Evolutionary conservation across 1,140 invertebrate species (phyloP), one percentile per base, ranked within the genome.

Genomic region (Drosophila arawakana): DNA sequence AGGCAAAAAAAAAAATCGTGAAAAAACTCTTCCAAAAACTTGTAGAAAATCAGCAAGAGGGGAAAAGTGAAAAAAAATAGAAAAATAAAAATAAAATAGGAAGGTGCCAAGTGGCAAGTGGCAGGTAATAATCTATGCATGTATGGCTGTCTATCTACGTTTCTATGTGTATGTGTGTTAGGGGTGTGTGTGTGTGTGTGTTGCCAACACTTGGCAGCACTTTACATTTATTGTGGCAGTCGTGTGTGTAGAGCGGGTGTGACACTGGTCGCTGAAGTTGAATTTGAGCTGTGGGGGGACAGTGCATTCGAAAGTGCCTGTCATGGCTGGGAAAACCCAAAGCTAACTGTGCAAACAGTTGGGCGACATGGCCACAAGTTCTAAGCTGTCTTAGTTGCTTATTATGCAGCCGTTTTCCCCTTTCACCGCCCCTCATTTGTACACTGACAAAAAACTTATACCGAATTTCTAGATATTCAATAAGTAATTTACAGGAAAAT

Each of bases 121-220:
- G 83, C 83, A 86, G 83, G 83, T 86, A 86, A 86, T 86, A 86
- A 86, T 86, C 83, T 86, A 86, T 86, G 83, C 83, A 88, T 80
- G 83, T 86, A 63, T 83, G 72, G 71, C 65, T 72, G 62, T 44
- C 66, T 52, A 25, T 7, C 11, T 58, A 7, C 43, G 11, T 47
- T 11, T 44, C 35, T 52, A 6, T 39, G 15, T 46, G 15, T 54
- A n/a, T n/a, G 35, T 34, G 15, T 68, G 30, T 21, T 41, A 5
- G 34, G 13, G 18, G 41, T 37, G 60, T 57, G 43, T 41, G 46
- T 35, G 21, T 50, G 69, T 44, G 41, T 41, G 68, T 35, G 69
- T 43, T 50, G 68, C 73, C 73, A 70, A 82, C 83, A 86, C 82
- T 86, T 88, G 83, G 76, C 80, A 86, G 83, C 83, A 86, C 83